Percentiles rank a stretch among this genome's conserved stretches.
Conservation (phyloP, 2,113 vertebrate genomes). For the Phainopepla nitens region DNA sequence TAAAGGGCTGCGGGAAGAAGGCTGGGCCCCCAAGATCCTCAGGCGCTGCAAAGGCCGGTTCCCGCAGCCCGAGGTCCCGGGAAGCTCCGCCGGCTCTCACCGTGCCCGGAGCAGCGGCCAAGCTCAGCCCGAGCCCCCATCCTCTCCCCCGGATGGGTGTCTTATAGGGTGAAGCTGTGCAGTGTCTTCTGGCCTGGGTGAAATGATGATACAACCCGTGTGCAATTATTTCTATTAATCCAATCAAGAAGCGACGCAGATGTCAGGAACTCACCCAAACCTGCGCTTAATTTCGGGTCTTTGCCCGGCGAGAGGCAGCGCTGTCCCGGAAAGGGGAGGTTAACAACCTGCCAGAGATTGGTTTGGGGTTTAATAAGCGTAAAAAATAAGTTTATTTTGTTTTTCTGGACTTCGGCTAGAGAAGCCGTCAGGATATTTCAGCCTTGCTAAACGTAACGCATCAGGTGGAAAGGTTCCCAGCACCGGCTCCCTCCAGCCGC, state of each 20-base stretch:
- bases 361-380: neutral
- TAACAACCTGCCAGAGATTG: neutral
- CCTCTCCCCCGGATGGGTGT: neutral
- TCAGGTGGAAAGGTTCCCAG: constrained; percentile 33
- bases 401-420: neutral
- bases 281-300: neutral
- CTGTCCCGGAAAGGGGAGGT: neutral
- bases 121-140: rapidly evolving
- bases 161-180: neutral
- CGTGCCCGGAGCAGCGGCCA: neutral
- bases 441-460: neutral
- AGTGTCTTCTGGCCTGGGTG: neutral
- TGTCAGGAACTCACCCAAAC: neutral
- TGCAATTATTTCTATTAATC: neutral
- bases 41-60: neutral
- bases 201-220: neutral
- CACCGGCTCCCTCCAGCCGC: neutral
- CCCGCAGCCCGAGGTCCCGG: neutral
- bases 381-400: neutral
- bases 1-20: neutral
- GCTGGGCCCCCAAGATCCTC: neutral
- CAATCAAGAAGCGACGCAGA: neutral
- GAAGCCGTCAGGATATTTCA: neutral
- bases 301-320: neutral
- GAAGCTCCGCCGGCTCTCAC: neutral